Conservation (phyloP, 2,888 invertebrate genomes). For the Sinopyrophorus schimmeli region DNA sequence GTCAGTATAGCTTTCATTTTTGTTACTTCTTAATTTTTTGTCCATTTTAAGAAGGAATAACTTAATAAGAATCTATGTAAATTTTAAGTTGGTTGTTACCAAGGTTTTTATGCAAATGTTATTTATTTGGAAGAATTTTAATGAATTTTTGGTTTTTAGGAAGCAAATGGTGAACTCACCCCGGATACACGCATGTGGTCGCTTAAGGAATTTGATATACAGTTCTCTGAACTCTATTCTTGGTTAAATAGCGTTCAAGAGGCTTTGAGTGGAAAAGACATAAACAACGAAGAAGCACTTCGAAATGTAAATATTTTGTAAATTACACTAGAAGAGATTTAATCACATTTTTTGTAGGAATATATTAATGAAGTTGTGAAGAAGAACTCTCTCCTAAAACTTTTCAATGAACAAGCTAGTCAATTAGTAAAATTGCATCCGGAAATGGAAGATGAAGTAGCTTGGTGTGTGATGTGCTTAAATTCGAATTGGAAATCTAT, state of each 20-base stretch:
- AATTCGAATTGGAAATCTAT: slow-evolving; percentile 81
- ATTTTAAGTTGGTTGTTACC: no score
- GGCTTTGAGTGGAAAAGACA: slow-evolving; percentile 74
- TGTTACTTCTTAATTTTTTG: no score
- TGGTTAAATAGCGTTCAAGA: slow-evolving; percentile 81
- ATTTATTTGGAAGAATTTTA: no score
- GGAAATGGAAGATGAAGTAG: slow-evolving; percentile 67
- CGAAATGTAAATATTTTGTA: slow-evolving; percentile 61
- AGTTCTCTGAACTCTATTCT: slow-evolving; percentile 79
- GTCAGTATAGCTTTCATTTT: no score
- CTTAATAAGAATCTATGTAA: no score
- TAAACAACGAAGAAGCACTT: slow-evolving; percentile 69
- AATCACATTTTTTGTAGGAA: slow-evolving; percentile 57
- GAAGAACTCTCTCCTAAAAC: slow-evolving; percentile 69
- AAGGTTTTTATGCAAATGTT: no score
- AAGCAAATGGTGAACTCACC: slow-evolving; percentile 75
- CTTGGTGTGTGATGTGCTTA: slow-evolving; percentile 73
- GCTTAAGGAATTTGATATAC: slow-evolving; percentile 73
- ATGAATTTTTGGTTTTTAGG: slow-evolving; percentile 57
- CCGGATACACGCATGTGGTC: slow-evolving; percentile 73
- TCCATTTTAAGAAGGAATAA: no score
- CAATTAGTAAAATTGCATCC: slow-evolving; percentile 69
- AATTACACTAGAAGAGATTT: neutral
- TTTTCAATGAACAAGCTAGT: slow-evolving; percentile 78
- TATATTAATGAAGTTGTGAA: slow-evolving; percentile 77